Conservation (phyloP, 2,888 invertebrate species). For the Drosophila hamatofila region DNA sequence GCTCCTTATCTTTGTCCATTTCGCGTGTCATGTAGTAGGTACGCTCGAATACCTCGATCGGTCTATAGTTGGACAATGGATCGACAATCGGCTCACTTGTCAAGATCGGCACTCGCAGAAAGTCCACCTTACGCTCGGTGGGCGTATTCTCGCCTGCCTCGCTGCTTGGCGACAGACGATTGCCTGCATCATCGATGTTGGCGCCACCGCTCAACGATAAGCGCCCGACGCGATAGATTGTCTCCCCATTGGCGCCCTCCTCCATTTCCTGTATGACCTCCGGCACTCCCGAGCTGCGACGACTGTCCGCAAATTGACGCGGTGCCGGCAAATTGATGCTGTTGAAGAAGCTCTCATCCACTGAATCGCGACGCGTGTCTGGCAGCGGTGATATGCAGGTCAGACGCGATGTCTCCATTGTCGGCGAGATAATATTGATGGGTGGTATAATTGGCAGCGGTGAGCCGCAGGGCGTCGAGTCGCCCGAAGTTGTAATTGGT, state of each 20-base stretch:
- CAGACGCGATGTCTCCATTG: conserved; percentile 85
- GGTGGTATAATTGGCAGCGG: conserved; percentile 83
- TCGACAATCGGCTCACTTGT: conserved; percentile 82
- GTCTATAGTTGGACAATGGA: conserved; percentile 83
- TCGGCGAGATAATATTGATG: conserved; percentile 85
- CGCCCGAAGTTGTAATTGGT: conserved; percentile 77
- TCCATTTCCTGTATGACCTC: conserved; percentile 83
- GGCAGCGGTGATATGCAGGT: conserved; percentile 89
- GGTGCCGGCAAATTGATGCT: conserved; percentile 89
- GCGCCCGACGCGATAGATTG: conserved; percentile 75
- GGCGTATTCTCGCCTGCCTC: conserved; percentile 66
- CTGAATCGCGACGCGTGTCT: conserved; percentile 87
- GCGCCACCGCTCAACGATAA: conserved; percentile 83
- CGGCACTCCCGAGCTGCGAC: conserved; percentile 88
- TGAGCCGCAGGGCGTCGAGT: conserved; percentile 84
- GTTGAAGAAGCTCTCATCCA: conserved; percentile 86
- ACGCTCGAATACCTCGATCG: conserved; percentile 85
- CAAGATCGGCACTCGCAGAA: conserved; percentile 81
- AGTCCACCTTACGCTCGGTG: conserved; percentile 76
- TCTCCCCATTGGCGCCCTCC: conserved; percentile 75
- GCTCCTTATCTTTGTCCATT: conserved; percentile 73
- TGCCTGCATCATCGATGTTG: conserved; percentile 81
- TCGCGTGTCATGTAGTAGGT: conserved; percentile 83
- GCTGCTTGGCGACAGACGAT: conserved; percentile 72
- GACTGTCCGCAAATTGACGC: conserved; percentile 92